phyloP scores from a whole-genome alignment of 2,888 invertebrate species.

The Parnassius orleans region DNA sequence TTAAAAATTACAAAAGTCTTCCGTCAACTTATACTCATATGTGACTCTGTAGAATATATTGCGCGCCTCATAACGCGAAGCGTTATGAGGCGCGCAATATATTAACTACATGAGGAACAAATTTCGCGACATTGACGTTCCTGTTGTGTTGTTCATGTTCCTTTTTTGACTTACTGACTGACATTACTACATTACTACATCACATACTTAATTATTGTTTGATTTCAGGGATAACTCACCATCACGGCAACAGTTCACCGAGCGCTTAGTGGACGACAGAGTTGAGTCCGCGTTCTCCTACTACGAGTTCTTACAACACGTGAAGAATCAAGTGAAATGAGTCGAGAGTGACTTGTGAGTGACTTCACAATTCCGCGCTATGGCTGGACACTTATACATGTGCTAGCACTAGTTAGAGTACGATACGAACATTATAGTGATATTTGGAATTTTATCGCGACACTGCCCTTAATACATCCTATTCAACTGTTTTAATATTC shows the following conservation, averaged over 20 bases:
- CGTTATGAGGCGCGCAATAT: too few species aligned
- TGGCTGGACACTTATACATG: conserved; percentile 29
- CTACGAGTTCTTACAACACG: conserved; percentile 98
- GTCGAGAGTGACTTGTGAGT: conserved; percentile 39
- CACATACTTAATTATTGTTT: conserved; percentile 48
- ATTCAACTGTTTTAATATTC: background rate
- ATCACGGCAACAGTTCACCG: conserved; percentile 89
- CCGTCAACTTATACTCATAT: too few species aligned
- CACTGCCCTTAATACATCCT: conserved; percentile 20
- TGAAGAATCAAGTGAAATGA: conserved; percentile 94
- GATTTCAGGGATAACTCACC: conserved; percentile 94
- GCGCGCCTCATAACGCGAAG: too few species aligned
- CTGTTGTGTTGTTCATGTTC: too few species aligned
- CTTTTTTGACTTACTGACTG: too few species aligned
- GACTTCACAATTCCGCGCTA: conserved; percentile 36
- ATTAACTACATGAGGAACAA: too few species aligned
- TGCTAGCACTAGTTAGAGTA: conserved; percentile 2
- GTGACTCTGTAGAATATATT: too few species aligned
- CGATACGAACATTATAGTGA: conserved; percentile 15
- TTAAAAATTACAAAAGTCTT: too few species aligned
- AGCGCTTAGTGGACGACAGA: conserved; percentile 95
- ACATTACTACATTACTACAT: too few species aligned
- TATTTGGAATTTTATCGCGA: conserved; percentile 12
- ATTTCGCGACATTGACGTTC: too few species aligned
- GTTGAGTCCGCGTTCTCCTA: conserved; percentile 97